phyloP scores from a whole-genome alignment of 2,888 invertebrate genomes.

The Muscina levida region DNA sequence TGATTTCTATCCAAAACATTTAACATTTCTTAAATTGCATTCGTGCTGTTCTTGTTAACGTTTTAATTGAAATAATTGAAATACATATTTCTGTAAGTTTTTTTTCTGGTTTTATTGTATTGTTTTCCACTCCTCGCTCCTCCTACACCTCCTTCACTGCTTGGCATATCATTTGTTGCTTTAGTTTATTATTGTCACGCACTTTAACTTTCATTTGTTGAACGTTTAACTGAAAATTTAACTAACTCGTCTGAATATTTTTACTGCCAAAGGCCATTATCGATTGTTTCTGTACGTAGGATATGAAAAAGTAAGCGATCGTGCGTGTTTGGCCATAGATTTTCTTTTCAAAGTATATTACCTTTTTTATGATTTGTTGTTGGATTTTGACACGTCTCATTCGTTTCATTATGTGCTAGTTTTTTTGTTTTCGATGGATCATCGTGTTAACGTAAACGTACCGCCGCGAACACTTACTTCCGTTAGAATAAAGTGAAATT shows the following conservation, averaged over 20 bases:
- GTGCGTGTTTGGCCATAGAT: not conserved
- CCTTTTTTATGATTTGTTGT: not conserved
- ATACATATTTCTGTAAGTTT: not conserved
- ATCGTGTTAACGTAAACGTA: not conserved
- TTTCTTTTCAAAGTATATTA: slow-evolving; percentile 12
- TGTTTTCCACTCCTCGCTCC: no score
- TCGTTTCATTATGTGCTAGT: slow-evolving; percentile 4
- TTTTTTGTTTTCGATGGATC: not conserved
- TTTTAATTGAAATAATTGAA: slow-evolving; percentile 15
- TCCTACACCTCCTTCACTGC: no score
- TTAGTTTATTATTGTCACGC: slow-evolving; percentile 36
- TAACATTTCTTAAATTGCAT: not conserved
- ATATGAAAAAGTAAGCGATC: not conserved
- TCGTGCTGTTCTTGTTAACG: slow-evolving; percentile 25
- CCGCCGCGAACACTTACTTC: not conserved
- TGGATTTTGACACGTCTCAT: slow-evolving; percentile 30
- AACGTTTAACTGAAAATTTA: slow-evolving; percentile 21
- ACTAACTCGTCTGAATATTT: not conserved
- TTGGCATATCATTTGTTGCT: no score
- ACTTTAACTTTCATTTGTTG: slow-evolving; percentile 41
- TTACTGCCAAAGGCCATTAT: not conserved
- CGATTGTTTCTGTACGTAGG: slow-evolving; percentile 7
- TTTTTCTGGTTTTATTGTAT: not conserved
- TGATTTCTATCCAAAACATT: slow-evolving; percentile 3
- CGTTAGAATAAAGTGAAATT: slow-evolving; percentile 39